phyloP scores from a whole-genome alignment of 2,888 invertebrate genomes.

The Epinotia nisella region DNA sequence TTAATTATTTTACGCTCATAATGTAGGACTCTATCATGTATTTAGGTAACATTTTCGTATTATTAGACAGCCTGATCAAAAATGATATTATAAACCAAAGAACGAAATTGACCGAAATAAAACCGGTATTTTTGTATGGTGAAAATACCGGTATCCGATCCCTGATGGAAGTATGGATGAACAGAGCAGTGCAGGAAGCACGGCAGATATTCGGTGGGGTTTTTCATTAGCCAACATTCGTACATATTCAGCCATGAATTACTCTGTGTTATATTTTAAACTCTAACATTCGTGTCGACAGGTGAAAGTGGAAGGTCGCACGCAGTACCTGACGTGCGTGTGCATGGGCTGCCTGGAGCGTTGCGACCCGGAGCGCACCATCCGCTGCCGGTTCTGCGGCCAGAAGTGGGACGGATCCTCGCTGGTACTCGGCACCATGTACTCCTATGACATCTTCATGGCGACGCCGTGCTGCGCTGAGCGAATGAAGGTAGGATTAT shows the following conservation, averaged over 20 bases:
- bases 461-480: conserved; percentile 98
- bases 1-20: too few species aligned
- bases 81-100: too few species aligned
- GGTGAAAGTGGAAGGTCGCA: conserved; percentile 96
- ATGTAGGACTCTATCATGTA: too few species aligned
- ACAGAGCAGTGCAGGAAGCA: too few species aligned
- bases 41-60: too few species aligned
- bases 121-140: too few species aligned
- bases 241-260: neutral
- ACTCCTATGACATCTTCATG: conserved; percentile 99
- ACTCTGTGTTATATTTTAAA: neutral
- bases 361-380: conserved; percentile 88
- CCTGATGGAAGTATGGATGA: too few species aligned
- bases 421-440: conserved; percentile 98
- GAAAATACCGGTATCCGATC: too few species aligned
- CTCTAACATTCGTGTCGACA: conserved; percentile 70
- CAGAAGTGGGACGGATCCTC: conserved; percentile 97
- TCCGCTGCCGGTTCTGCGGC: conserved; percentile 93
- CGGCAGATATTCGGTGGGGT: neutral
- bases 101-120: too few species aligned
- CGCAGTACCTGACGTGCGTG: conserved; percentile 95
- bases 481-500: conserved; percentile 90
- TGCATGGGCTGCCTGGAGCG: conserved; percentile 98
- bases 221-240: neutral
- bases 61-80: too few species aligned